Evolutionary conservation across 2,888 invertebrate genomes (phyloP).

Genomic region (Melanotus villosus): DNA sequence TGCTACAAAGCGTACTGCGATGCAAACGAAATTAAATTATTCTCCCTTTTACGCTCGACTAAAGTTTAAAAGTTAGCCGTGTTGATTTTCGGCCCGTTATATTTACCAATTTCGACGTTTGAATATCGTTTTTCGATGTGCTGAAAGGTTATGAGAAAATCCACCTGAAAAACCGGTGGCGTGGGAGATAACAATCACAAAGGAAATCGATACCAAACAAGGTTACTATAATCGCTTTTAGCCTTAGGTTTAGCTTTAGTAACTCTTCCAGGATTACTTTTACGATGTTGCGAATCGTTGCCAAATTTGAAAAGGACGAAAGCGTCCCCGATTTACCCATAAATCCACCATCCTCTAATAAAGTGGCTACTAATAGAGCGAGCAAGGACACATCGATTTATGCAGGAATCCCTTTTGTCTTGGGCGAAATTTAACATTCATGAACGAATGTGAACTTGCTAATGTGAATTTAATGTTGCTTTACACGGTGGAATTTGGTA

Average conservation of each 20-base stretch:
- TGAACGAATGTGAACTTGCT: no score
- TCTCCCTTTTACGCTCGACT: background rate
- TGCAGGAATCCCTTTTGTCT: background rate
- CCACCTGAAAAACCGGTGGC: background rate
- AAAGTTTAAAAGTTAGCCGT: background rate
- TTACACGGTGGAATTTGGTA: no score
- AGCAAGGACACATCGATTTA: no score
- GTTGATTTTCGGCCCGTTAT: background rate
- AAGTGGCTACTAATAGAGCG: no score
- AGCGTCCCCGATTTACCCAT: background rate
- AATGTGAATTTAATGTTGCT: no score
- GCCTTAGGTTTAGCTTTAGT: background rate
- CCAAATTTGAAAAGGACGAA: background rate
- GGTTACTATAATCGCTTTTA: constrained; percentile 22
- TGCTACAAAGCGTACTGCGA: background rate
- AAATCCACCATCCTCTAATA: background rate
- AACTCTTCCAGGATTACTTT: constrained; percentile 15
- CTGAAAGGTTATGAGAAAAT: background rate
- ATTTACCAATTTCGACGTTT: background rate
- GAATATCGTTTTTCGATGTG: background rate
- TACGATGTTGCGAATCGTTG: background rate
- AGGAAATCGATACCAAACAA: constrained; percentile 10
- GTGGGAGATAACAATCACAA: constrained; percentile 7
- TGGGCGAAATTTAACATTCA: background rate
- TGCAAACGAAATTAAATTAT: constrained; percentile 9